Evolutionary conservation across 2,888 invertebrate species (phyloP).

Genomic region (Molorchus minor): DNA sequence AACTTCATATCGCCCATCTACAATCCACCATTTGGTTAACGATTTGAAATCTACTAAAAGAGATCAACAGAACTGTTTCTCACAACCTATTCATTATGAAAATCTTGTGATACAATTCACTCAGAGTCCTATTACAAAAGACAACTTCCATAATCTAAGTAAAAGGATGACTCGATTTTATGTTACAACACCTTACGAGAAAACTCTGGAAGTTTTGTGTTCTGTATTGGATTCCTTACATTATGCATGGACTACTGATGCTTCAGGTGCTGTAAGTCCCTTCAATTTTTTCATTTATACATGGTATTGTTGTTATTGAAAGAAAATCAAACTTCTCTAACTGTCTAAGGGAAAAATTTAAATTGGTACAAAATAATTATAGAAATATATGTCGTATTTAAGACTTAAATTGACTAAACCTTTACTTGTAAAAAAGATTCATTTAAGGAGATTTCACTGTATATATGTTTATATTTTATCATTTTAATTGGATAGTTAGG

Average conservation of each 20-base stretch:
- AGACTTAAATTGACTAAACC: no score
- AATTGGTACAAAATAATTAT: no score
- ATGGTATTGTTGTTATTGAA: no score
- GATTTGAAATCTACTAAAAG: slow-evolving; percentile 47
- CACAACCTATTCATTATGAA: slow-evolving; percentile 86
- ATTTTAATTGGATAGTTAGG: no score
- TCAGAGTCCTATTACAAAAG: slow-evolving; percentile 63
- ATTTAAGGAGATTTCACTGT: no score
- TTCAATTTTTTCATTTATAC: background rate
- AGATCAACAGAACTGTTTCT: slow-evolving; percentile 73
- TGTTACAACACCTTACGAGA: slow-evolving; percentile 74
- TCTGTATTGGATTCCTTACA: slow-evolving; percentile 71
- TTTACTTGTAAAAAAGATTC: no score
- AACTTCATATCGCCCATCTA: slow-evolving; percentile 34
- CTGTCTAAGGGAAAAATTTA: no score
- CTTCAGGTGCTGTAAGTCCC: slow-evolving; percentile 69
- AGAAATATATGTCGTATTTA: no score
- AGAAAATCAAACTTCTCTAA: no score
- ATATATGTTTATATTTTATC: no score
- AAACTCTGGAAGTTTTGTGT: slow-evolving; percentile 72
- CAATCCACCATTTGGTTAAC: slow-evolving; percentile 46
- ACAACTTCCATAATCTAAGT: slow-evolving; percentile 80
- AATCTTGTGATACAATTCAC: slow-evolving; percentile 76
- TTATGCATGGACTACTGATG: slow-evolving; percentile 71
- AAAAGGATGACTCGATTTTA: slow-evolving; percentile 94